phyloP scores from a whole-genome alignment of 1,140 invertebrate genomes.

The Mactra quadrangularis region DNA sequence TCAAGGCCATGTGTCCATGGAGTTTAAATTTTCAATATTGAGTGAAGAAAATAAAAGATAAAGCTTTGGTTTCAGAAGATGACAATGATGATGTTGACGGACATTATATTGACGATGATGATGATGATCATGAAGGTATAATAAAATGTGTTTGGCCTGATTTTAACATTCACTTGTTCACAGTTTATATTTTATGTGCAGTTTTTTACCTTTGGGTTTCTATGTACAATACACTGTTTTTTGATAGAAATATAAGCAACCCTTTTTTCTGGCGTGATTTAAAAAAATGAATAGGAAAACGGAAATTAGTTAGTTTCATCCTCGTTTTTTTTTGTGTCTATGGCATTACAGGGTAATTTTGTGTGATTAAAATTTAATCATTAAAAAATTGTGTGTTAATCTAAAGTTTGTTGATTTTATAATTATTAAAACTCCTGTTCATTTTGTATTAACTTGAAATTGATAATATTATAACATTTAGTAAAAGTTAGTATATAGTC shows the following conservation, averaged over 20 bases:
- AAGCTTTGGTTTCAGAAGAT: constrained; percentile 49
- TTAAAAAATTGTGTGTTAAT: no score
- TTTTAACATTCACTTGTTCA: constrained; percentile 42
- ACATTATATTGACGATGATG: constrained; percentile 37
- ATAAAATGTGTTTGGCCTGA: constrained; percentile 17
- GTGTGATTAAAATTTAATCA: no score
- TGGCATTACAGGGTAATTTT: no score
- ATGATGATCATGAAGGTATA: constrained; percentile 22
- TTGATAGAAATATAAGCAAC: not conserved
- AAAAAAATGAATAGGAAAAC: no score
- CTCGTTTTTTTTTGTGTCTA: no score
- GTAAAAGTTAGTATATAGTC: no score
- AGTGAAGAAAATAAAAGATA: not conserved
- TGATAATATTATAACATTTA: no score
- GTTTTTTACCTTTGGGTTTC: constrained; percentile 1
- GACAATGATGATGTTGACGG: constrained; percentile 20
- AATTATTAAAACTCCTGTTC: no score
- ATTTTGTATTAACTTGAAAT: no score
- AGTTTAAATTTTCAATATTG: not conserved
- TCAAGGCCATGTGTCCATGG: not conserved
- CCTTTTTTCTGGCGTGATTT: no score
- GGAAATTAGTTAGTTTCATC: no score
- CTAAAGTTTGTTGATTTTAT: no score
- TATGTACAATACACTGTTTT: constrained; percentile 5
- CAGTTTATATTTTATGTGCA: constrained; percentile 28